Percentiles rank a stretch among this genome's conserved stretches.
Conservation (phyloP, 2,797 vertebrate genomes). For the Clarias laeviceps region DNA sequence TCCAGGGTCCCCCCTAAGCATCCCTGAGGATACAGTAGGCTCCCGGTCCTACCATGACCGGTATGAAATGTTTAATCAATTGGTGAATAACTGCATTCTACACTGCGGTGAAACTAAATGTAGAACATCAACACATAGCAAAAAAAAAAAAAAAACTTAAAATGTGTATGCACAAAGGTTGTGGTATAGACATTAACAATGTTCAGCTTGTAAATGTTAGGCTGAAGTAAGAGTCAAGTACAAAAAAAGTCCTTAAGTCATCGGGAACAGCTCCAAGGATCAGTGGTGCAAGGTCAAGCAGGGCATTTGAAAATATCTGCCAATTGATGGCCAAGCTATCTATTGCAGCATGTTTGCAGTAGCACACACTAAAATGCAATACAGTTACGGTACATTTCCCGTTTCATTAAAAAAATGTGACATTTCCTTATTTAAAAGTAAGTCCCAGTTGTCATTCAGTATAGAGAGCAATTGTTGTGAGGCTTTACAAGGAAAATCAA, state of each 20-base stretch:
- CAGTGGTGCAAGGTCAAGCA: neutral
- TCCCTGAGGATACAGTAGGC: too few species aligned
- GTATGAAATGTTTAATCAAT: too few species aligned
- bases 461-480: neutral
- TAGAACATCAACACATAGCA: neutral
- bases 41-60: too few species aligned
- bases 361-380: neutral
- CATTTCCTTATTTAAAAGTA: neutral
- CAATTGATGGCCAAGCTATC: neutral
- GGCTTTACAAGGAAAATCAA: neutral
- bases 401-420: neutral
- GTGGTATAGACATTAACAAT: neutral
- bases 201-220: too few species aligned
- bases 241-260: neutral
- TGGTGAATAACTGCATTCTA: neutral
- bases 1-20: too few species aligned
- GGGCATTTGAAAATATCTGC: neutral
- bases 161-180: neutral
- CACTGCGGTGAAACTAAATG: neutral
- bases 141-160: neutral
- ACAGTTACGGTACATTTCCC: neutral
- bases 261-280: neutral
- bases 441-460: constrained; percentile 1
- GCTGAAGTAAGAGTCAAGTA: neutral
- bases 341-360: neutral